phyloP scores from a whole-genome alignment of 2,797 vertebrate species.

The Acanthopagrus latus region DNA sequence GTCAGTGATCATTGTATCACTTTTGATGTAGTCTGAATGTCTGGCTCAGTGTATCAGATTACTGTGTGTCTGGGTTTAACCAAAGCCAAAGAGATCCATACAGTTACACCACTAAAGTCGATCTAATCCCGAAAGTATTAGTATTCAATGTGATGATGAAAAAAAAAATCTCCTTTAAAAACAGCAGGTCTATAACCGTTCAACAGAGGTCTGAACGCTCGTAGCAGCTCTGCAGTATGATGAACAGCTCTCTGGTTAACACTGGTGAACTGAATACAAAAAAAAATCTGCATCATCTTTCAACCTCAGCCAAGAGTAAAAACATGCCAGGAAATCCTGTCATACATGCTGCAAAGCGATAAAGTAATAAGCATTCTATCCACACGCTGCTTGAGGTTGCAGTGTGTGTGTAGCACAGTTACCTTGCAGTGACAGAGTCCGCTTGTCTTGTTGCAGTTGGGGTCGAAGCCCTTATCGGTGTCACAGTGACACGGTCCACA shows the following conservation, averaged over 20 bases:
- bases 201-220: background rate
- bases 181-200: constrained; percentile 8
- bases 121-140: constrained; percentile 14
- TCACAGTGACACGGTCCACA: constrained; percentile 98
- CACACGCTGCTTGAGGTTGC: background rate
- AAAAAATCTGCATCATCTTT: background rate
- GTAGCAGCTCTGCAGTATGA: background rate
- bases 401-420: constrained; percentile 32
- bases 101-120: constrained; percentile 10
- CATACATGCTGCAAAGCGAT: background rate
- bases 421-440: constrained; percentile 99
- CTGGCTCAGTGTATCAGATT: constrained; percentile 37
- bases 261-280: background rate
- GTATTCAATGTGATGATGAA: constrained; percentile 7
- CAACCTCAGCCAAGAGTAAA: background rate
- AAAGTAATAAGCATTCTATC: background rate
- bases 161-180: background rate
- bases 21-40: background rate
- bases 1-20: constrained; percentile 10
- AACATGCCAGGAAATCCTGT: background rate
- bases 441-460: constrained; percentile 96
- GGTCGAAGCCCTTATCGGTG: constrained; percentile 93
- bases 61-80: constrained; percentile 21
- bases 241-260: background rate
- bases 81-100: constrained; percentile 15